Conservation (phyloP, 2,113 vertebrate genomes). For the Arizona elegans region DNA sequence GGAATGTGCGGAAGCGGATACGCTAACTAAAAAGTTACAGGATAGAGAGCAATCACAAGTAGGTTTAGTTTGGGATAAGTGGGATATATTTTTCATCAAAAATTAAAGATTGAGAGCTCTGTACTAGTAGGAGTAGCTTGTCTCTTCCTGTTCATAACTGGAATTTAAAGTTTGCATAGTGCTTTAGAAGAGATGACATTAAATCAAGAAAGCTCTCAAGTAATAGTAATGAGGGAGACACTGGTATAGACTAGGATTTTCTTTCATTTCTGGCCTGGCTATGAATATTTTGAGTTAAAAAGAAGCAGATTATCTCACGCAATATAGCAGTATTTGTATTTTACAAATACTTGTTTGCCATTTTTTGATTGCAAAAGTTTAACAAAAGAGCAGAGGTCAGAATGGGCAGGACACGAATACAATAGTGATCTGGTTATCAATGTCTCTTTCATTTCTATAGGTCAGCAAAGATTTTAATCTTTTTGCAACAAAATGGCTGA, state of each 20-base stretch:
- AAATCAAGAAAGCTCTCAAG: background rate
- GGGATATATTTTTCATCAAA: background rate
- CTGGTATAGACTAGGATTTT: background rate
- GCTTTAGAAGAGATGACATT: background rate
- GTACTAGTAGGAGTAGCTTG: background rate
- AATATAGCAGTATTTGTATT: background rate
- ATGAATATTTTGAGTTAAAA: background rate
- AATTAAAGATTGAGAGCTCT: background rate
- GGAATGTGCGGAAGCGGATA: no score
- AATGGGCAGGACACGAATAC: background rate
- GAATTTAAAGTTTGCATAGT: background rate
- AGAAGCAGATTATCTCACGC: background rate
- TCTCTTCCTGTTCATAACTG: background rate
- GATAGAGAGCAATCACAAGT: no score
- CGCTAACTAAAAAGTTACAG: no score
- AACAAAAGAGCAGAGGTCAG: background rate
- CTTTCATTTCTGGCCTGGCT: background rate
- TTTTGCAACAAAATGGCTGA: background rate
- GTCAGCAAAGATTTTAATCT: background rate
- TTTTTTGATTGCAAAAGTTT: background rate
- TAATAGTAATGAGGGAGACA: background rate
- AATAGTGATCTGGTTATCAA: background rate
- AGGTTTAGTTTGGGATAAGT: no score
- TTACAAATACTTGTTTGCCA: background rate
- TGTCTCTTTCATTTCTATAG: background rate